phyloP scores from a whole-genome alignment of 2,888 invertebrate species.

The Acanthopleura granulata region DNA sequence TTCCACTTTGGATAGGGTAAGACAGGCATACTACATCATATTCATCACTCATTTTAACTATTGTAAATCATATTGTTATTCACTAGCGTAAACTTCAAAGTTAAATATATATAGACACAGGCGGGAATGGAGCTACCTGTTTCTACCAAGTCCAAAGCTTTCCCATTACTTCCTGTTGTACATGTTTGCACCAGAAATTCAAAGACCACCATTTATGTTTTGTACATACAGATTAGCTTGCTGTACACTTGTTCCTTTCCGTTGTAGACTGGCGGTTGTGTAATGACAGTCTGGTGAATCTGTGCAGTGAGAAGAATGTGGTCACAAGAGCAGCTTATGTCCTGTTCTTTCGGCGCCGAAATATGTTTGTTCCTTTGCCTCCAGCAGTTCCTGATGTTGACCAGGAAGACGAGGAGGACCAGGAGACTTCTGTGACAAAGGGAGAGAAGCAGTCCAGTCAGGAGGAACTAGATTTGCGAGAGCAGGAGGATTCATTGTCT shows the following conservation, averaged over 20 bases:
- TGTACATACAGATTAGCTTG: too few relatives aligned
- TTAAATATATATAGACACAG: too few relatives aligned
- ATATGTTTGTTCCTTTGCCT: slow-evolving; percentile 12
- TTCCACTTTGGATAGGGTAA: too few relatives aligned
- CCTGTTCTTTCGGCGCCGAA: slow-evolving; percentile 69
- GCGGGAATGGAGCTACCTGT: too few relatives aligned
- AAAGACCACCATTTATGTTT: too few relatives aligned
- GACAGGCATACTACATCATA: too few relatives aligned
- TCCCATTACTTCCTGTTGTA: too few relatives aligned
- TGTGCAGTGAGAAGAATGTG: slow-evolving; percentile 53
- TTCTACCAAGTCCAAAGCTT: too few relatives aligned
- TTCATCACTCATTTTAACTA: too few relatives aligned
- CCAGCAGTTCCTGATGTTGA: neutral
- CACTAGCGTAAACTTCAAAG: too few relatives aligned
- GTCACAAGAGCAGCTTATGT: slow-evolving; percentile 71
- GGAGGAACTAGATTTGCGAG: neutral
- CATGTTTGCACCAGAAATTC: too few relatives aligned
- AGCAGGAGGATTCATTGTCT: neutral
- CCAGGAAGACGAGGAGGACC: neutral
- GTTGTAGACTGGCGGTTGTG: slow-evolving; percentile 58
- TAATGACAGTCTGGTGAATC: slow-evolving; percentile 59
- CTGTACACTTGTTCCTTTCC: neutral
- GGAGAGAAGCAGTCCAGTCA: neutral
- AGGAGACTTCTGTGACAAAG: neutral
- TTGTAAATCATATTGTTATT: too few relatives aligned